These are phyloP conservation scores for Harpalus rubripes DNA, from an alignment of 2,888 invertebrate species.

Conservation along the genomic window DNA sequence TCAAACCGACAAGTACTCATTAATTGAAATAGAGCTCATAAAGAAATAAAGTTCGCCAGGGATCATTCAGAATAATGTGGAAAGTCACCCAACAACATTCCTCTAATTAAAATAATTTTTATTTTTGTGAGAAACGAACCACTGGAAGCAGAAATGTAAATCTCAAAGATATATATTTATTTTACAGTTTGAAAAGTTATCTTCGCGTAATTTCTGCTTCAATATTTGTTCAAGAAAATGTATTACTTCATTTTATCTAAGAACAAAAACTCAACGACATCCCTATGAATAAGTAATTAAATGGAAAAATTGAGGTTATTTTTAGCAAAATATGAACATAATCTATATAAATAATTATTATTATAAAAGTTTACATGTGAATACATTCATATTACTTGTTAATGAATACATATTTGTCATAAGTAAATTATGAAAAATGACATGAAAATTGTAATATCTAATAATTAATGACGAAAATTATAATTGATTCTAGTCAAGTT, in stretches of 20 bases:
- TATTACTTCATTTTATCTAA: background rate
- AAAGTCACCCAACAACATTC: background rate
- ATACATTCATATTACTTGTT: too few species aligned
- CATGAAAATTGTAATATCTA: too few species aligned
- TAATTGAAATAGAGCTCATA: background rate
- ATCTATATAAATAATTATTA: too few species aligned
- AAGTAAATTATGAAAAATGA: too few species aligned
- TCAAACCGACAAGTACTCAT: background rate
- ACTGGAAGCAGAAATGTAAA: too few species aligned
- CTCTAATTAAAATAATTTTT: background rate
- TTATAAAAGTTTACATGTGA: too few species aligned
- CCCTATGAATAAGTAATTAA: background rate
- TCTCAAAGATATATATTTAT: background rate
- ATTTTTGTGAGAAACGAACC: background rate
- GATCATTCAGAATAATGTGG: background rate
- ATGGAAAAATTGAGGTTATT: too few species aligned
- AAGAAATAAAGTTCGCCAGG: background rate
- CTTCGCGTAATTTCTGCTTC: background rate
- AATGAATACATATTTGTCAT: too few species aligned
- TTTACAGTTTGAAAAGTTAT: background rate
- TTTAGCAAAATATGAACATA: too few species aligned
- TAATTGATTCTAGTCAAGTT: too few species aligned
- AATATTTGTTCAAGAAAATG: background rate
- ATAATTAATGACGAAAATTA: too few species aligned
- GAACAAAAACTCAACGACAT: background rate